These are phyloP conservation scores for Chanos chanos DNA, from an alignment of 2,797 vertebrate species.

Conservation along the genomic window DNA sequence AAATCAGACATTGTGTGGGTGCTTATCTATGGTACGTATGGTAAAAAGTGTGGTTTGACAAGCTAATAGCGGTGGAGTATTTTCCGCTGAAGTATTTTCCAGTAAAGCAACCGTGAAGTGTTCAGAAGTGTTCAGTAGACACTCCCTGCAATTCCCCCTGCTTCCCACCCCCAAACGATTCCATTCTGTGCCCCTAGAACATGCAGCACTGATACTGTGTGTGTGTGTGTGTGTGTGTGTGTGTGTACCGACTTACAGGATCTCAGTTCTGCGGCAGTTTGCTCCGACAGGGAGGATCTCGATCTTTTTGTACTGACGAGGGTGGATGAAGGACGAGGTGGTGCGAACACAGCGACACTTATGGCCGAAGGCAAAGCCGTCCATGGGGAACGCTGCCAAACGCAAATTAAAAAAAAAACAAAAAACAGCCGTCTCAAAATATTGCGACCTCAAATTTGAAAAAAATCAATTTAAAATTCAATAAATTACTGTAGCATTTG, in stretches of 20 bases:
- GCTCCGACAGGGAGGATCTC: slow-evolving; percentile 46
- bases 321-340: fast-evolving
- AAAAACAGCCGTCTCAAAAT: neutral
- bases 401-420: neutral
- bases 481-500: neutral
- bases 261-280: slow-evolving; percentile 47
- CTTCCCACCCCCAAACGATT: too few species aligned
- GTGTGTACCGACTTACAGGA: slow-evolving; percentile 53
- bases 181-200: too few species aligned
- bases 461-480: neutral
- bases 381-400: slow-evolving; percentile 7
- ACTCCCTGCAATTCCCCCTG: neutral
- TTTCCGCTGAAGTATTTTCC: too few species aligned
- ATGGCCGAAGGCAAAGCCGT: neutral
- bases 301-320: slow-evolving; percentile 5
- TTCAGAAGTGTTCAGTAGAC: too few species aligned
- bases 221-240: neutral
- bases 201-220: slow-evolving; percentile 2
- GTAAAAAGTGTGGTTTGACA: too few species aligned
- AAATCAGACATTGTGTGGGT: too few species aligned
- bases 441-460: neutral
- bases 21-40: too few species aligned
- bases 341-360: slow-evolving; percentile 23
- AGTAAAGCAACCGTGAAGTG: too few species aligned
- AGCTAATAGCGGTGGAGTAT: too few species aligned